phyloP scores from a whole-genome alignment of 2,113 vertebrate species.

The Microcebus lehilahytsara region DNA sequence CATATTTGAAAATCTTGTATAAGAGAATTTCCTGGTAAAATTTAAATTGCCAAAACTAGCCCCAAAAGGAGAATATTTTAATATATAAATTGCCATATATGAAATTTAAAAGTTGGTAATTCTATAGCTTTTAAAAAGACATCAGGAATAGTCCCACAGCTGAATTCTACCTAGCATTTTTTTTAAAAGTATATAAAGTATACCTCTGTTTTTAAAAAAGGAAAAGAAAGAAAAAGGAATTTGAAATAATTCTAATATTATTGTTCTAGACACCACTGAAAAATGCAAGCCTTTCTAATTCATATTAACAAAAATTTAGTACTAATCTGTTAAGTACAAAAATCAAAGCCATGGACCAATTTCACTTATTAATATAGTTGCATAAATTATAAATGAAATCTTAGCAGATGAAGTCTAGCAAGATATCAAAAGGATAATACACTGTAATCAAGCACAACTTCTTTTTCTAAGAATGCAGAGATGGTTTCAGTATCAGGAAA shows the following conservation, averaged over 20 bases:
- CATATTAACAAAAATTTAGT: background rate
- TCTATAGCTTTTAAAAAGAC: background rate
- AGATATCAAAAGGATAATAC: background rate
- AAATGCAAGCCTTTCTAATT: background rate
- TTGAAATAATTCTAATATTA: background rate
- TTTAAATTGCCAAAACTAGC: conserved; percentile 68
- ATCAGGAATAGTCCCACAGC: background rate
- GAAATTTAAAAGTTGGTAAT: background rate
- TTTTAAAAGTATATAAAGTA: background rate
- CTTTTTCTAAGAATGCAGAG: background rate
- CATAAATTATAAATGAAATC: background rate
- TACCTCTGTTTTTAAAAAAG: background rate
- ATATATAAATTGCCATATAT: background rate
- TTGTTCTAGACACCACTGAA: background rate
- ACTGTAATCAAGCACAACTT: background rate
- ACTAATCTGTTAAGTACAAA: background rate
- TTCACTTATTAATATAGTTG: background rate
- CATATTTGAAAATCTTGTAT: background rate
- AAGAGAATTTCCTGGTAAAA: background rate
- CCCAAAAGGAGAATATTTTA: conserved; percentile 58
- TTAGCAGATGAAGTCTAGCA: background rate
- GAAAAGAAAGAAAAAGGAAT: background rate
- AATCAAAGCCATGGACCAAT: background rate
- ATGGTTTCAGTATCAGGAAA: background rate
- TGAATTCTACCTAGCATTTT: background rate